Evolutionary conservation across 1,140 invertebrate genomes (phyloP).

Genomic region (Cyrtorhinus lividipennis): DNA sequence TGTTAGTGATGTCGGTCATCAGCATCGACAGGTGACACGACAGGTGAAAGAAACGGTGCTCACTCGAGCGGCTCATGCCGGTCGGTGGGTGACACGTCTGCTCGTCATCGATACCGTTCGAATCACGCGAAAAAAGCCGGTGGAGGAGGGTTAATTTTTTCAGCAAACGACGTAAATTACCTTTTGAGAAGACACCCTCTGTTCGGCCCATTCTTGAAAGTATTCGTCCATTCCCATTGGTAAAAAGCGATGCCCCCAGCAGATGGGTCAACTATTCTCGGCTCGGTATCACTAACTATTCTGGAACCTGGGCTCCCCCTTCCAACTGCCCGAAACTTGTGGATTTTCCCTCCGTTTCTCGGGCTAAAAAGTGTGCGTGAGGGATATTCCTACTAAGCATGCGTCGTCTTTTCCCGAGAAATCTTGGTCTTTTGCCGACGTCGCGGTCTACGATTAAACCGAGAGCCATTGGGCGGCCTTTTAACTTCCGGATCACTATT

Average conservation of each 20-base stretch:
- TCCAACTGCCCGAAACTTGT: neutral
- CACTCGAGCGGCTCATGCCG: too few relatives aligned
- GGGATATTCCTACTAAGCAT: too few relatives aligned
- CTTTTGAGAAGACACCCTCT: neutral
- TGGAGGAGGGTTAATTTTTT: neutral
- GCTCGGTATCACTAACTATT: neutral
- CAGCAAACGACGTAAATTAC: neutral
- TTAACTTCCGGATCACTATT: neutral
- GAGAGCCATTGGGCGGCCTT: neutral
- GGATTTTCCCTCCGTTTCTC: too few relatives aligned
- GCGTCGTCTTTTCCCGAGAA: neutral
- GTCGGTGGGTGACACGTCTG: too few relatives aligned
- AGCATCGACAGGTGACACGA: too few relatives aligned
- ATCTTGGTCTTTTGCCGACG: neutral
- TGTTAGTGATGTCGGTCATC: too few relatives aligned
- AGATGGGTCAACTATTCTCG: neutral
- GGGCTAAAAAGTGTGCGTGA: too few relatives aligned
- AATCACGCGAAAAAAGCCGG: too few relatives aligned
- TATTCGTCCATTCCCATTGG: constrained; percentile 13
- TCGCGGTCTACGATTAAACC: neutral
- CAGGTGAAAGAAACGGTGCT: too few relatives aligned
- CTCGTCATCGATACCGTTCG: too few relatives aligned
- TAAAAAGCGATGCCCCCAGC: neutral
- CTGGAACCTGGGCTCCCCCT: neutral
- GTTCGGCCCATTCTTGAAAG: constrained; percentile 13